Percentiles rank a stretch among this genome's conserved stretches.
Conservation (phyloP, 1,140 invertebrate species). For the Zeugodacus cucurbitae region DNA sequence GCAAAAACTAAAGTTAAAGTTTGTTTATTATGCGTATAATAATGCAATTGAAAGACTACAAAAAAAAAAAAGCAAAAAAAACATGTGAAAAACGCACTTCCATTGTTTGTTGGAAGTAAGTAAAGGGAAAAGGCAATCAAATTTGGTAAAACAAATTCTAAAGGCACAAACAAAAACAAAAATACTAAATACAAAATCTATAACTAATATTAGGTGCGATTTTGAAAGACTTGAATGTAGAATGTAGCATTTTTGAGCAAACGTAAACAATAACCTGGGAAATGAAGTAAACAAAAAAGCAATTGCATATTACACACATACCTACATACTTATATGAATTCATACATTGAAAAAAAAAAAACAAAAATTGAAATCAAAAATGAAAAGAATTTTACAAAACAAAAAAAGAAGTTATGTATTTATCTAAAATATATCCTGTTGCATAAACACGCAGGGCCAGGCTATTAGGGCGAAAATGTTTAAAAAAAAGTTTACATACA, state of each 20-base stretch:
- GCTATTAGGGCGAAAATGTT: not conserved
- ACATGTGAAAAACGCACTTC: not conserved
- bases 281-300: constrained; percentile 14
- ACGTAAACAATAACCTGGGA: not conserved
- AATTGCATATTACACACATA: constrained; percentile 12
- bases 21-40: not conserved
- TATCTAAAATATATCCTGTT: not conserved
- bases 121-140: not conserved
- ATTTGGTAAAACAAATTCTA: constrained; percentile 28
- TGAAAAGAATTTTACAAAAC: not conserved
- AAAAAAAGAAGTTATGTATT: not conserved
- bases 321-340: not conserved
- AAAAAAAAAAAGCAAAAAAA: not conserved
- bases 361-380: not conserved
- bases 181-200: not conserved
- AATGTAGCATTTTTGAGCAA: not conserved
- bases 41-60: not conserved
- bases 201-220: not conserved
- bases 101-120: not conserved
- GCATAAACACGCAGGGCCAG: not conserved
- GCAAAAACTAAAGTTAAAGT: not conserved
- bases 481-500: not conserved
- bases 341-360: not conserved
- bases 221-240: constrained; percentile 36
- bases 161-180: not conserved